Evolutionary conservation across 2,888 invertebrate genomes (phyloP).

Genomic region (Heliconius cydno): DNA sequence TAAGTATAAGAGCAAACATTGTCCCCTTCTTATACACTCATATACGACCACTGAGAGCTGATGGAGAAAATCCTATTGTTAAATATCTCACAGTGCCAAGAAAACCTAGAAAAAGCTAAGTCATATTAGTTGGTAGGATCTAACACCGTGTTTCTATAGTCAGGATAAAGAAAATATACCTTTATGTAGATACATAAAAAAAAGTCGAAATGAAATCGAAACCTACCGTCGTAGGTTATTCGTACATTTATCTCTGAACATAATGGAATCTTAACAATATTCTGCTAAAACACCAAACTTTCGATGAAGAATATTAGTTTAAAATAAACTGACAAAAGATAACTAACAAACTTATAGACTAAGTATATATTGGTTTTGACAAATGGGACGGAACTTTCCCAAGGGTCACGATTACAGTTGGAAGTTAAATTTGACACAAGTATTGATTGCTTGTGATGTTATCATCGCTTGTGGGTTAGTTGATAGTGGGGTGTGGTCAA

Average conservation of each 20-base stretch:
- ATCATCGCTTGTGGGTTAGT: constrained; percentile 22
- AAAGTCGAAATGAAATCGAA: too few relatives aligned
- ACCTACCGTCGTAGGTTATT: too few relatives aligned
- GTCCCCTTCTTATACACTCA: neutral
- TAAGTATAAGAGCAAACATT: constrained; percentile 11
- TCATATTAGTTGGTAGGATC: too few relatives aligned
- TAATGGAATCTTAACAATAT: too few relatives aligned
- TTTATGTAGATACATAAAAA: too few relatives aligned
- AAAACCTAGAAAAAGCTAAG: too few relatives aligned
- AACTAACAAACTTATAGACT: constrained; percentile 5
- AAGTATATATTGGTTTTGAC: constrained; percentile 28
- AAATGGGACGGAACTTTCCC: constrained; percentile 25
- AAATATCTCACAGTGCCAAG: too few relatives aligned
- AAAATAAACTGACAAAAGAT: constrained; percentile 10
- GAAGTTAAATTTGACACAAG: constrained; percentile 34
- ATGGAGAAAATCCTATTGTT: neutral
- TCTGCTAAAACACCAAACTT: neutral
- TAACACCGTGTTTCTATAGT: too few relatives aligned
- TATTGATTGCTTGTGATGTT: constrained; percentile 31
- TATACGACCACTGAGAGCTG: neutral
- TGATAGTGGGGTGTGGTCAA: constrained; percentile 17
- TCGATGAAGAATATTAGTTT: constrained; percentile 1
- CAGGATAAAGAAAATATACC: too few relatives aligned
- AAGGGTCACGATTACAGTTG: constrained; percentile 30
- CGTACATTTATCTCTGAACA: too few relatives aligned